phyloP scores from a whole-genome alignment of 2,797 vertebrate genomes.

The Sciurus vulgaris region DNA sequence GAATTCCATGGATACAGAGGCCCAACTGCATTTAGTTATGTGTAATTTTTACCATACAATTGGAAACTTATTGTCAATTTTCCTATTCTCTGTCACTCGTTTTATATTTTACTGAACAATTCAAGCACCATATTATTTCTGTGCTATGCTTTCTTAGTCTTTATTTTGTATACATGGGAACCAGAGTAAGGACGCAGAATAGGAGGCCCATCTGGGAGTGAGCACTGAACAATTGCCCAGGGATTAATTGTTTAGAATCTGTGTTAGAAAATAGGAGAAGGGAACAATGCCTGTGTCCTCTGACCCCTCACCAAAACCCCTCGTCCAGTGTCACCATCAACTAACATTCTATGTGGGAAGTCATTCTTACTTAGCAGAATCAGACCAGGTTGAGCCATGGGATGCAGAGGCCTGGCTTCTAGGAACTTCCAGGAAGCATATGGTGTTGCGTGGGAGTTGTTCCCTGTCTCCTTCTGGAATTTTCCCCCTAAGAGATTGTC shows the following conservation, averaged over 20 bases:
- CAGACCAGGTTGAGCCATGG: too few species aligned
- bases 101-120: slow-evolving; percentile 33
- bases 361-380: too few species aligned
- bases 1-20: neutral
- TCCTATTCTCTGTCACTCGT: neutral
- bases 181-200: neutral
- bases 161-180: neutral
- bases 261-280: neutral
- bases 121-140: neutral
- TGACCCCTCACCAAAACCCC: neutral
- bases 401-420: too few species aligned
- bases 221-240: neutral
- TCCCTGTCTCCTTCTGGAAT: too few species aligned
- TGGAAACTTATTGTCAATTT: neutral
- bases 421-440: too few species aligned
- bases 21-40: neutral
- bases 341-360: neutral
- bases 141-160: neutral
- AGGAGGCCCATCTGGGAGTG: neutral
- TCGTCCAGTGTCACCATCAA: neutral
- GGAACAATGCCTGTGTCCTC: neutral
- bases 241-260: neutral
- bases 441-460: too few species aligned
- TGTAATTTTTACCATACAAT: neutral
- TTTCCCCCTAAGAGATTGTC: too few species aligned